phyloP scores from a whole-genome alignment of 2,888 invertebrate genomes.

The Tholera decimalis region DNA sequence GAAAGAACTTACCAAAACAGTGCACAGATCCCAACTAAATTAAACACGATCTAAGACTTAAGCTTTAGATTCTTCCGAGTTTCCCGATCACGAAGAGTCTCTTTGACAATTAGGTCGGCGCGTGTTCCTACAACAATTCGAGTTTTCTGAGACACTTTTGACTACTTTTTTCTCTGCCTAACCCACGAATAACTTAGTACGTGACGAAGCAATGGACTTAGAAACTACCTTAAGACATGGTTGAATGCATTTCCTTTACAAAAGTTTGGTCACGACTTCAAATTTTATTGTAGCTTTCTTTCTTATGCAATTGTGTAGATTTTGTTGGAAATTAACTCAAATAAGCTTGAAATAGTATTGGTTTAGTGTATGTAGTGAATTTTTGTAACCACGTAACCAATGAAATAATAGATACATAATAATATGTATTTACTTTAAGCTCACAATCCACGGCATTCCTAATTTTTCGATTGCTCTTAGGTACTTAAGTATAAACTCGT shows the following conservation, averaged over 20 bases:
- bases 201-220: slow-evolving; percentile 53
- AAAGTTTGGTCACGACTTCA: background rate
- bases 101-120: slow-evolving; percentile 47
- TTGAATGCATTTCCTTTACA: slow-evolving; percentile 31
- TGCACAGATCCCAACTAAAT: slow-evolving; percentile 12
- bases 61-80: slow-evolving; percentile 11
- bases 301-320: background rate
- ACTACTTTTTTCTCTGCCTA: slow-evolving; percentile 40
- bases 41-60: background rate
- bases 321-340: no score
- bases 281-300: background rate
- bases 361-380: no score
- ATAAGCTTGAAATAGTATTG: no score
- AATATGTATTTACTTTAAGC: no score
- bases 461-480: no score
- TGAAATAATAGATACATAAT: background rate
- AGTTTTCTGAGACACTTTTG: slow-evolving; percentile 45
- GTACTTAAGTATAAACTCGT: no score
- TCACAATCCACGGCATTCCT: no score
- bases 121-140: slow-evolving; percentile 41
- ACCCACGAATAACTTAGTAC: slow-evolving; percentile 58
- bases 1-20: background rate
- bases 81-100: slow-evolving; percentile 25
- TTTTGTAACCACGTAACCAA: background rate
- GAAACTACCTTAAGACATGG: slow-evolving; percentile 33